These are phyloP conservation scores for Listrodromus nycthemerus DNA, from an alignment of 2,888 invertebrate genomes.

Conservation along the genomic window DNA sequence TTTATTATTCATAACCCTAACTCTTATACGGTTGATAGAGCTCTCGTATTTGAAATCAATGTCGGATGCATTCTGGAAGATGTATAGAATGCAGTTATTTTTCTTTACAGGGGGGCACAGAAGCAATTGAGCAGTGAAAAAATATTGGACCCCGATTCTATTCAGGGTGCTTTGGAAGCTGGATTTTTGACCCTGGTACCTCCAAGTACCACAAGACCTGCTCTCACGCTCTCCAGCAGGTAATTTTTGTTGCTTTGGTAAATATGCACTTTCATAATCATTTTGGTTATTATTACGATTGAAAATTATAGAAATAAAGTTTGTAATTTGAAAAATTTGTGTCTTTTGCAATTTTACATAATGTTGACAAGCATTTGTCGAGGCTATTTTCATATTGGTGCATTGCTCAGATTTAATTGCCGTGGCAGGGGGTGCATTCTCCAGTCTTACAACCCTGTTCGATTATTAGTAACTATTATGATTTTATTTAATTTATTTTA, in stretches of 20 bases:
- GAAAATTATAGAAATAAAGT: no score
- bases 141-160: constrained; percentile 86
- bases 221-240: constrained; percentile 90
- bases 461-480: no score
- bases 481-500: no score
- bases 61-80: neutral
- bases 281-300: constrained; percentile 10
- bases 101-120: constrained; percentile 88
- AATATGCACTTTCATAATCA: neutral
- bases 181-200: constrained; percentile 87
- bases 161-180: constrained; percentile 91
- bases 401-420: no score
- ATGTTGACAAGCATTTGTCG: no score
- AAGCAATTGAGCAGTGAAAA: constrained; percentile 86
- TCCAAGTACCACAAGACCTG: constrained; percentile 85
- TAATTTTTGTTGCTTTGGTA: constrained; percentile 77
- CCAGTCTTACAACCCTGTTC: no score
- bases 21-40: neutral
- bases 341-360: no score
- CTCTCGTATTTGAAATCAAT: neutral
- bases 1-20: constrained; percentile 21
- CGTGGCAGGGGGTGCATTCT: no score
- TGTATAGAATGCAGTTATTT: neutral
- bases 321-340: no score
- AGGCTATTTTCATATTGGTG: no score